phyloP scores from a whole-genome alignment of 2,888 invertebrate species.

The Epistrophella euchroma region DNA sequence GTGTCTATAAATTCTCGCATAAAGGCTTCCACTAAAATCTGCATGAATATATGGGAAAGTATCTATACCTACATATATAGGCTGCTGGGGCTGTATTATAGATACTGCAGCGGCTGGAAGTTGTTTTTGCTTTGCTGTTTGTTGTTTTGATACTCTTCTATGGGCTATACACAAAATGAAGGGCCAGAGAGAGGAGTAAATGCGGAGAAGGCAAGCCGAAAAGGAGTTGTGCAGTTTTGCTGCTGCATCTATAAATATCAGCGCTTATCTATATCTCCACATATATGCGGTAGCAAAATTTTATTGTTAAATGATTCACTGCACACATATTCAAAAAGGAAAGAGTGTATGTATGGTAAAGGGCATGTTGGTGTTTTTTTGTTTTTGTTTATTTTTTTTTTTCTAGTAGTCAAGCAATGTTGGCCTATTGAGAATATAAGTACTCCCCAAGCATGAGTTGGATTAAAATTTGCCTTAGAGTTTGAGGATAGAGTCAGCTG shows the following conservation, averaged over 20 bases:
- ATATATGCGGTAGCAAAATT: slow-evolving; percentile 76
- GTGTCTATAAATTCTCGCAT: slow-evolving; percentile 75
- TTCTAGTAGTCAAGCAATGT: slow-evolving; percentile 17
- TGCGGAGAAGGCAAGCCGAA: slow-evolving; percentile 9
- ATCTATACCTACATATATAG: slow-evolving; percentile 1
- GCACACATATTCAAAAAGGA: slow-evolving; percentile 45
- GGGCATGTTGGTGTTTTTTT: slow-evolving; percentile 24
- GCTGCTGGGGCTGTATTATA: slow-evolving; percentile 45
- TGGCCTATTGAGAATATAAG: slow-evolving; percentile 57
- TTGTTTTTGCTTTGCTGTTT: slow-evolving; percentile 55
- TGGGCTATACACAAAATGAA: background rate
- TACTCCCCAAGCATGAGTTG: slow-evolving; percentile 13
- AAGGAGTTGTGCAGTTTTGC: slow-evolving; percentile 72
- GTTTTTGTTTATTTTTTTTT: background rate
- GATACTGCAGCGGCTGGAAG: slow-evolving; percentile 38
- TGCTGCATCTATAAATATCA: slow-evolving; percentile 75
- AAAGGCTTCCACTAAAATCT: slow-evolving; percentile 75
- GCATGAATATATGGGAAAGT: slow-evolving; percentile 69
- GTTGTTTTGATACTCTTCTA: slow-evolving; percentile 43
- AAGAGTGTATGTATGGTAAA: background rate
- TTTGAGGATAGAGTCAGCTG: slow-evolving; percentile 32
- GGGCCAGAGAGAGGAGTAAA: background rate
- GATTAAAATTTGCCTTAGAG: slow-evolving; percentile 62
- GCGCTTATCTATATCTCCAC: slow-evolving; percentile 74
- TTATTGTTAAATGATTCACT: slow-evolving; percentile 77